phyloP scores from a whole-genome alignment of 35 echinoderm and acorn worm species.

The Amphiura filiformis region DNA sequence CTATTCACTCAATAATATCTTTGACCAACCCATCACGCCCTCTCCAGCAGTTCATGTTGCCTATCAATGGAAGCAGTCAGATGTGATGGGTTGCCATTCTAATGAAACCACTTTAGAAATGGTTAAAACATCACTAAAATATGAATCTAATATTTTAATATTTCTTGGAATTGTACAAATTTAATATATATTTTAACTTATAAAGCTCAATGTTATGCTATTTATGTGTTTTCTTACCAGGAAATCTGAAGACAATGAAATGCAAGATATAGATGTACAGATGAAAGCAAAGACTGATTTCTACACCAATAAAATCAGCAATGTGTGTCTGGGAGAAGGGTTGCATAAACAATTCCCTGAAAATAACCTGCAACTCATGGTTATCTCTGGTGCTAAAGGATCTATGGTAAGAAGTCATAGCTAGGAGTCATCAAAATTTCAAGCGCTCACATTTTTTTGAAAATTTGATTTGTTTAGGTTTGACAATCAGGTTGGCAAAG shows the following conservation, averaged over 20 bases:
- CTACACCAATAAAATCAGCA: constrained; percentile 74
- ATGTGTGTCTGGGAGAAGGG: constrained; percentile 63
- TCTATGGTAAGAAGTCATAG: constrained; percentile 75
- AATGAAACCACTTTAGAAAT: neutral
- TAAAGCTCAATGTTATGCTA: too few relatives aligned
- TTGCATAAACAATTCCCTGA: constrained; percentile 84
- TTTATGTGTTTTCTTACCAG: constrained; percentile 19
- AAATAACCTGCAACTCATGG: constrained; percentile 91
- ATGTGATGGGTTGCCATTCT: neutral
- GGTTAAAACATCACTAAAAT: too few relatives aligned
- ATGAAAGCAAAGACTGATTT: constrained; percentile 77
- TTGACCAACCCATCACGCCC: too few relatives aligned
- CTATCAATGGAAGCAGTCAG: too few relatives aligned
- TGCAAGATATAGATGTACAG: constrained; percentile 79
- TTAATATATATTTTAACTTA: too few relatives aligned
- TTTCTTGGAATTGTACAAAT: too few relatives aligned
- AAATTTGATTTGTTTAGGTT: too few relatives aligned
- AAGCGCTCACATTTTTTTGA: too few relatives aligned
- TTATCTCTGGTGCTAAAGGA: constrained; percentile 90
- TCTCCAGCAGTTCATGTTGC: too few relatives aligned
- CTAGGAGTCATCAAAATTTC: neutral
- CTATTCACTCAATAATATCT: too few relatives aligned
- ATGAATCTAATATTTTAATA: too few relatives aligned
- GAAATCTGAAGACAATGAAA: constrained; percentile 47
- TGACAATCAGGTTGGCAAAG: too few relatives aligned